phyloP scores from a whole-genome alignment of 2,888 invertebrate species.

The Nematopogon swammerdamellus region DNA sequence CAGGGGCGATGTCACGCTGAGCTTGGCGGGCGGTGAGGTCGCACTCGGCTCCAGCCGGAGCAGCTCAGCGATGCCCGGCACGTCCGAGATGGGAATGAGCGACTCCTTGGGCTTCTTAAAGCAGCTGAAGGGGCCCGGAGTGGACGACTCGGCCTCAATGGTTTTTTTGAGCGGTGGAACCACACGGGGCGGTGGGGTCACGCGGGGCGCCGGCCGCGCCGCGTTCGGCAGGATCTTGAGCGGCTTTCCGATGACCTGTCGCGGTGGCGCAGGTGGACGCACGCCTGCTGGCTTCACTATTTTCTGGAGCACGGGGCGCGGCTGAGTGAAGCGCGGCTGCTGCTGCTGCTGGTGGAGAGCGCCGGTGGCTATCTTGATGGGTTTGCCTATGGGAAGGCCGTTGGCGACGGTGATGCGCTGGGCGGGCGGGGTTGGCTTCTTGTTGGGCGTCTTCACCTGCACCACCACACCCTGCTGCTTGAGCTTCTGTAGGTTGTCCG shows the following conservation, averaged over 20 bases:
- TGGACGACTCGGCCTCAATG: conserved; percentile 17
- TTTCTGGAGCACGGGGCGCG: no score
- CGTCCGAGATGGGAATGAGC: conserved; percentile 22
- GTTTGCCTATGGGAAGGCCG: no score
- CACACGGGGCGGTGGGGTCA: no score
- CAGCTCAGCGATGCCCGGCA: conserved; percentile 8
- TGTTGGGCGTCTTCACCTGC: conserved; percentile 24
- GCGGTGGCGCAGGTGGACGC: neutral
- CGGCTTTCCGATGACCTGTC: neutral
- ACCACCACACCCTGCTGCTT: conserved; percentile 40
- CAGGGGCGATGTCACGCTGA: conserved; percentile 22
- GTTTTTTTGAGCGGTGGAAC: no score
- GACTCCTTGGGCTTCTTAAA: conserved; percentile 44
- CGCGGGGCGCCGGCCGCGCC: neutral
- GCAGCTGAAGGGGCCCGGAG: conserved; percentile 31
- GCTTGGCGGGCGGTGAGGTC: conserved; percentile 22
- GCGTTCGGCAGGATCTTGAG: neutral
- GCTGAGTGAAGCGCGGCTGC: no score
- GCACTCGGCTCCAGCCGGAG: conserved; percentile 16
- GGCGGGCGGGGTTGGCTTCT: conserved; percentile 7
- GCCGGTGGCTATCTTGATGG: no score
- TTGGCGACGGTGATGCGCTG: no score
- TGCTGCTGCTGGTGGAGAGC: no score
- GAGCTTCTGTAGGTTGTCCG: conserved; percentile 33
- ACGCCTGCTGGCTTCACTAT: no score